Conservation (phyloP, 2,888 invertebrate genomes). For the Diarsia mendica region DNA sequence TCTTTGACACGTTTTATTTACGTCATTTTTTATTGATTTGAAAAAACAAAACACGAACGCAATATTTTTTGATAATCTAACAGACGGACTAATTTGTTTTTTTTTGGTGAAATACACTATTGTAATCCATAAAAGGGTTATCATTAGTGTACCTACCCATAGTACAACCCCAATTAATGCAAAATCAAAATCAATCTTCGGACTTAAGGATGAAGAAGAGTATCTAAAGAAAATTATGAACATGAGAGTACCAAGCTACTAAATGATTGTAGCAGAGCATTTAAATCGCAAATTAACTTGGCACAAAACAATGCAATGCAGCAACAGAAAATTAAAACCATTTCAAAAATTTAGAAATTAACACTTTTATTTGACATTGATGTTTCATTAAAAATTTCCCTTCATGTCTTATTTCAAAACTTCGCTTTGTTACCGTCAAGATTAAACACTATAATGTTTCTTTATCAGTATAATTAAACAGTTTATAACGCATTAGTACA, state of each 20-base stretch:
- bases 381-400: constrained; percentile 20
- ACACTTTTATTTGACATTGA: constrained; percentile 35
- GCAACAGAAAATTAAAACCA: background rate
- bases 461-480: constrained; percentile 37
- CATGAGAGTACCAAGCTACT: background rate
- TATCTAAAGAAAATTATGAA: background rate
- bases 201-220: too few relatives aligned
- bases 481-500: constrained; percentile 36
- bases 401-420: constrained; percentile 39
- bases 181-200: too few relatives aligned
- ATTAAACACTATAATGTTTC: constrained; percentile 33
- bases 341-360: constrained; percentile 31
- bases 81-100: too few relatives aligned
- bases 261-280: background rate
- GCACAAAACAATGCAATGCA: background rate
- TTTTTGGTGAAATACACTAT: too few relatives aligned
- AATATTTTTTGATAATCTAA: too few relatives aligned
- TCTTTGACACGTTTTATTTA: too few relatives aligned
- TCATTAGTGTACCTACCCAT: too few relatives aligned
- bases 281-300: background rate
- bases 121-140: too few relatives aligned
- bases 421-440: constrained; percentile 7
- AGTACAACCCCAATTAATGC: too few relatives aligned
- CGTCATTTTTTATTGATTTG: too few relatives aligned
- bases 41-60: too few relatives aligned